phyloP scores from a whole-genome alignment of 2,797 vertebrate species.

The Thalassophryne amazonica region DNA sequence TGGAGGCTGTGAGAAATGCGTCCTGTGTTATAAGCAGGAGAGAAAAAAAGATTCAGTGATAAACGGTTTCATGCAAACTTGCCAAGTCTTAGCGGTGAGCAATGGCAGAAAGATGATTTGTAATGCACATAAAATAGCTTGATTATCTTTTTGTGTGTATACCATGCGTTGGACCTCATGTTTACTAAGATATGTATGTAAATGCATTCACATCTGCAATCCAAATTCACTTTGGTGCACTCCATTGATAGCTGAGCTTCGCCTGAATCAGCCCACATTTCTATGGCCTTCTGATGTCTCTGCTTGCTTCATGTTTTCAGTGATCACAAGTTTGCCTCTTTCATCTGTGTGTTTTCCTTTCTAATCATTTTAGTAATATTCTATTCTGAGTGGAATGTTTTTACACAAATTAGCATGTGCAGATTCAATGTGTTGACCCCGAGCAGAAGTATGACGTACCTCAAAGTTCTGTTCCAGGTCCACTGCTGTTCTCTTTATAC shows the following conservation, averaged over 20 bases:
- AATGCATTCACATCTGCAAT: conserved; percentile 26
- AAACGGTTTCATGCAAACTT: conserved; percentile 13
- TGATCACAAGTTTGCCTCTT: not conserved
- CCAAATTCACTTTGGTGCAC: conserved; percentile 20
- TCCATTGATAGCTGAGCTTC: conserved; percentile 12
- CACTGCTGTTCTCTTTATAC: too few species aligned
- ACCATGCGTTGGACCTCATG: not conserved
- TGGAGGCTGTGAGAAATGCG: conserved; percentile 13
- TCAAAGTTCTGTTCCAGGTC: too few species aligned
- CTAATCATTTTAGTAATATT: not conserved
- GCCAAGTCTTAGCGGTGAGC: conserved; percentile 1
- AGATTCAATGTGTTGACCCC: too few species aligned
- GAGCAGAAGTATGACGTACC: too few species aligned
- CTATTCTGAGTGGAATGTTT: too few species aligned
- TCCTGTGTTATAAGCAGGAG: conserved; percentile 33
- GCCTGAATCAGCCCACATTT: conserved; percentile 41
- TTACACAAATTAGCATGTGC: too few species aligned
- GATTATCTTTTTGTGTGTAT: conserved; percentile 1
- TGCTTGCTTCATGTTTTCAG: not conserved
- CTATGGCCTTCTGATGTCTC: conserved; percentile 43
- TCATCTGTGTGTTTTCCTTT: not conserved
- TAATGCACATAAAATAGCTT: conserved; percentile 12
- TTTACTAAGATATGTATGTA: conserved; percentile 12
- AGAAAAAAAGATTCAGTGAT: conserved; percentile 22
- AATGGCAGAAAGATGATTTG: not conserved